Base-by-base conservation (phyloP, 2,888 invertebrate genomes). In the Harmothoe impar region DNA sequence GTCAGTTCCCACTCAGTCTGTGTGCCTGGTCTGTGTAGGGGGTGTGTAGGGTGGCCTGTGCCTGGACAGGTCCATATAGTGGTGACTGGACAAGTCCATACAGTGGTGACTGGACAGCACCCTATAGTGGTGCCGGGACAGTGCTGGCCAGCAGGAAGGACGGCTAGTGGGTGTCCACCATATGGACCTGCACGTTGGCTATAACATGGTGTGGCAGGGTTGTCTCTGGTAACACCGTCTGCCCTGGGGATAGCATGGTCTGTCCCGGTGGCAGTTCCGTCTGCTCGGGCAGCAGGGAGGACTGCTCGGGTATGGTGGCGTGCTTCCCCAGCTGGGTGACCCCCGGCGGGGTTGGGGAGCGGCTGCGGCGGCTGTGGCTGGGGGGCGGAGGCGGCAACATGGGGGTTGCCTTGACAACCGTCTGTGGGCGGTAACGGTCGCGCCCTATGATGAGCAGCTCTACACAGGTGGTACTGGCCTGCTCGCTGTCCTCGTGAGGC, bases 181-280 rank as follows among this genome's bases (percentile, higher is more conserved):
- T 98, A 95, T 98, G 98, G 91, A 98, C 98, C 89, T 98, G 98
- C 51, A 98, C 98, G n/a, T 98, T 98, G 85, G 98, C 98, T 94
- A 98, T 96, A 92, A 98, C 97, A 33, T 91, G 95, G 97, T 97
- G 95, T 29, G 78, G 78, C 81, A n/a, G n/a, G n/a, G n/a, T n/a
- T n/a, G n/a, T n/a, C n/a, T n/a, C n/a, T n/a, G n/a, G n/a, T n/a
- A n/a, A n/a, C n/a, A n/a, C n/a, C n/a, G n/a, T n/a, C n/a, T n/a
- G n/a, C 3, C 7, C 25, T 93, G 33, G 90, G 52, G 93, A 93
- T 78, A 95, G 91, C 31, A 94, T 90, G 43, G 95, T 95, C 91
- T 94, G 94, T 91, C 92, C 93, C 51, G 93, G 92, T 17, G 94
- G 94, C 89, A 94, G 92, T 23, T 92, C 86, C 78, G 94, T n/a